A percentile compares a stretch with the other conserved stretches of the same genome.
These are phyloP conservation scores for Baryphthengus martii DNA, from an alignment of 2,113 vertebrate genomes.

Conservation along the genomic window DNA sequence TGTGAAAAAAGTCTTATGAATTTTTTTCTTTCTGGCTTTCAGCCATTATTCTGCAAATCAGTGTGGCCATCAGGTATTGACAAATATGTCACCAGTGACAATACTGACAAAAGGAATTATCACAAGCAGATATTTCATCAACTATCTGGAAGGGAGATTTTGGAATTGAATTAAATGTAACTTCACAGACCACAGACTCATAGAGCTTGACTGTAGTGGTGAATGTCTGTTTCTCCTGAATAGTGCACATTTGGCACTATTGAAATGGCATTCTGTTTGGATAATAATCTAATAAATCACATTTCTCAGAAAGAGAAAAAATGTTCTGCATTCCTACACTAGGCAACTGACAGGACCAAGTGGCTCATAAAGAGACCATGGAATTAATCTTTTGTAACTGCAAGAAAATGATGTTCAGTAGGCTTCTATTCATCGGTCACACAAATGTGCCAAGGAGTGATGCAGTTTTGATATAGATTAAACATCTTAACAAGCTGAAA, in stretches of 20 bases:
- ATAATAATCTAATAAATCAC: conserved; percentile 31
- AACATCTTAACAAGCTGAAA: conserved; percentile 52
- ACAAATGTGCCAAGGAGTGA: not conserved
- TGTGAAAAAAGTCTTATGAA: not conserved
- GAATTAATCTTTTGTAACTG: conserved; percentile 8
- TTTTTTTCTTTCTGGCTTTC: not conserved
- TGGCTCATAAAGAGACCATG: not conserved
- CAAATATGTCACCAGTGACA: not conserved
- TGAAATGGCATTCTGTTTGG: not conserved
- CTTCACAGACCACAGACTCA: not conserved
- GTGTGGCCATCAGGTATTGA: not conserved
- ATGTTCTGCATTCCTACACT: not conserved
- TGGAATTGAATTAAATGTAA: conserved; percentile 34
- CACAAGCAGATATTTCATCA: not conserved
- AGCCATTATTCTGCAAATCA: not conserved
- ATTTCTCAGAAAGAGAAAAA: conserved; percentile 14
- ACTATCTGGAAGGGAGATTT: not conserved
- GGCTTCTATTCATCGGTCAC: not conserved
- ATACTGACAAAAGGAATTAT: not conserved
- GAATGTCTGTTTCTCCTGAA: not conserved
- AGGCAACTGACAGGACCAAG: not conserved
- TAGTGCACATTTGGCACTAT: not conserved
- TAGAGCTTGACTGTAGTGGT: not conserved
- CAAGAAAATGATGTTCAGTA: not conserved
- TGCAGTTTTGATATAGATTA: conserved; percentile 38